phyloP scores from a whole-genome alignment of 2,113 vertebrate genomes.

The Formicarius rufipectus region DNA sequence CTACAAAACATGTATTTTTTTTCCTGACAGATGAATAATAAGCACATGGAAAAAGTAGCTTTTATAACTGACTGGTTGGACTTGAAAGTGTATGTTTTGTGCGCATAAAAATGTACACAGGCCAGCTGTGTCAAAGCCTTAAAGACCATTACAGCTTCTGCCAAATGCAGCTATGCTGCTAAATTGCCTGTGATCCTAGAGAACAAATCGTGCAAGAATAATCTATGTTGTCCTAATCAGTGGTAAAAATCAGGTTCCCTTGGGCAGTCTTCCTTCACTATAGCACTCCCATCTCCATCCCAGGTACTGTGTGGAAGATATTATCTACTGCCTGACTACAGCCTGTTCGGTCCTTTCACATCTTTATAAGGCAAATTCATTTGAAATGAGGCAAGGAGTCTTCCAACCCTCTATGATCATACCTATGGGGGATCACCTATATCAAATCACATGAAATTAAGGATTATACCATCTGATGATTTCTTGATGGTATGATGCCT shows the following conservation, averaged over 20 bases:
- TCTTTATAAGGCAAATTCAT: background rate
- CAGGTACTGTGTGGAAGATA: background rate
- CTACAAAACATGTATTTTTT: background rate
- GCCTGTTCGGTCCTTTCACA: background rate
- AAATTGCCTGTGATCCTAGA: conserved; percentile 53
- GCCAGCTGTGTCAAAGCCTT: conserved; percentile 11
- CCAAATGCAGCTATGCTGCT: conserved; percentile 39
- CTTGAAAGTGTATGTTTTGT: conserved; percentile 21
- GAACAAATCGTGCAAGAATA: conserved; percentile 29
- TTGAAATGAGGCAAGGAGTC: background rate
- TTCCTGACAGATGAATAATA: conserved; percentile 27
- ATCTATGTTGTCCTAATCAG: background rate
- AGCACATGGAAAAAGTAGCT: background rate
- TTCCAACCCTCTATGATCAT: background rate
- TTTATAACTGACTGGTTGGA: conserved; percentile 12
- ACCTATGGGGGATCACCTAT: background rate
- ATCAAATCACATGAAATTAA: background rate
- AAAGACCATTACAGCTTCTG: conserved; percentile 17
- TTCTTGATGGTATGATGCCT: background rate
- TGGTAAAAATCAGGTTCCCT: background rate
- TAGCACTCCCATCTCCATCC: background rate
- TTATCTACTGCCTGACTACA: background rate
- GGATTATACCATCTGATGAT: background rate
- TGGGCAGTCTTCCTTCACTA: background rate
- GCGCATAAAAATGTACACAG: conserved; percentile 11